Conservation (phyloP, 2,888 invertebrate species). For the Oscheius sp. region DNA sequence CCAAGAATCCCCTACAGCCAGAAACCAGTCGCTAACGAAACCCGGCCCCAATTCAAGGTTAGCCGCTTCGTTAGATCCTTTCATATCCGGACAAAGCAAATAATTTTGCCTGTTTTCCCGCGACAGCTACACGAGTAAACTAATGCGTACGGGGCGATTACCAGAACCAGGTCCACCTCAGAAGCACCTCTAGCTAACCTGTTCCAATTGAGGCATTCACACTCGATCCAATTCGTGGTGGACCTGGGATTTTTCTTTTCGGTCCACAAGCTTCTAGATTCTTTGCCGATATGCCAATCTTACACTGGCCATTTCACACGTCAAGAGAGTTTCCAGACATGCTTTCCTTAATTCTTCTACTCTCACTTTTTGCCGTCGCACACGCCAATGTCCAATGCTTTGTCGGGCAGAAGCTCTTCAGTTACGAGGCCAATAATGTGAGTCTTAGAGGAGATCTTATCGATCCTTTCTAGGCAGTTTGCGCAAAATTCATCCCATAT, state of each 20-base stretch:
- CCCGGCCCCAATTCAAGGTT: slow-evolving; percentile 22
- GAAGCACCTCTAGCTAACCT: too few relatives aligned
- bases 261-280: too few relatives aligned
- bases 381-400: slow-evolving; percentile 63
- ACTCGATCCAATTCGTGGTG: too few relatives aligned
- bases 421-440: slow-evolving; percentile 65
- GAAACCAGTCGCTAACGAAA: slow-evolving; percentile 9
- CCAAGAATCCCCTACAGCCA: too few relatives aligned
- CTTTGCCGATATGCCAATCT: too few relatives aligned
- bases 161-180: too few relatives aligned
- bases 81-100: too few relatives aligned
- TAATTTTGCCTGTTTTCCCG: too few relatives aligned
- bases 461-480: slow-evolving; percentile 56
- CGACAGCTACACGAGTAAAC: too few relatives aligned
- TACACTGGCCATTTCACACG: background rate
- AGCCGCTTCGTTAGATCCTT: slow-evolving; percentile 21
- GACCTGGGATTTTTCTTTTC: too few relatives aligned
- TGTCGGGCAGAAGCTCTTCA: slow-evolving; percentile 67
- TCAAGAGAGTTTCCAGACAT: background rate
- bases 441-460: slow-evolving; percentile 10
- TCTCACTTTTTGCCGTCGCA: slow-evolving; percentile 6
- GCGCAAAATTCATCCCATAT: slow-evolving; percentile 63
- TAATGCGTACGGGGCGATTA: too few relatives aligned
- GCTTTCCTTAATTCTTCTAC: background rate
- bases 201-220: too few relatives aligned